Evolutionary conservation across 1,140 invertebrate species (phyloP).

Genomic region (Drosophila nigrodunni): DNA sequence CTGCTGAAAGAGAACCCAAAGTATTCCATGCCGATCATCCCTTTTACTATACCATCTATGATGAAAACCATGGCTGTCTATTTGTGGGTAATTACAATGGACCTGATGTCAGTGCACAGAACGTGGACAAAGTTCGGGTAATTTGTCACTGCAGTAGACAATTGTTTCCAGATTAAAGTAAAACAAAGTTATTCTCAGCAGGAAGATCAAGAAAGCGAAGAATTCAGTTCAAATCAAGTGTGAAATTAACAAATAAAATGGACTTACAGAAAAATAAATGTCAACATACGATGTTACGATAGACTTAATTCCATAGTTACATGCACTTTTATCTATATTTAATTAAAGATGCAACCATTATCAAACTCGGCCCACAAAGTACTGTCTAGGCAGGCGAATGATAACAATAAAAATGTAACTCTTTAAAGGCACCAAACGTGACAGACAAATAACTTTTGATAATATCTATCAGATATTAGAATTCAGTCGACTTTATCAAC

Average conservation of each 20-base stretch:
- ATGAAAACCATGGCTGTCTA: constrained; percentile 40
- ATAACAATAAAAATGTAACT: constrained; percentile 20
- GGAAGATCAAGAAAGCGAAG: not conserved
- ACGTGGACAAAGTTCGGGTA: not conserved
- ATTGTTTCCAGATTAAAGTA: not conserved
- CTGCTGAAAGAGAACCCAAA: not conserved
- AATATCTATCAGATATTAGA: constrained; percentile 28
- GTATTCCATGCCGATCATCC: constrained; percentile 58
- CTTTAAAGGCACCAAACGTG: constrained; percentile 27
- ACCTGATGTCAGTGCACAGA: not conserved
- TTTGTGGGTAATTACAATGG: constrained; percentile 35
- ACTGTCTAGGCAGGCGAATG: constrained; percentile 26
- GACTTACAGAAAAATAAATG: not conserved
- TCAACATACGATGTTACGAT: not conserved
- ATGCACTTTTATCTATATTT: constrained; percentile 14
- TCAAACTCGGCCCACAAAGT: constrained; percentile 1
- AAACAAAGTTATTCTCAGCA: not conserved
- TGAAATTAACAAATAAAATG: not conserved
- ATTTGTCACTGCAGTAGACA: not conserved
- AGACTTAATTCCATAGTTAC: constrained; percentile 40
- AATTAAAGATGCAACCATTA: constrained; percentile 26
- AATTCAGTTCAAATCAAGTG: not conserved
- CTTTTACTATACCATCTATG: constrained; percentile 55
- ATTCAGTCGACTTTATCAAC: constrained; percentile 23
- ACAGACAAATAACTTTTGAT: constrained; percentile 55